A percentile compares a stretch with the other conserved stretches of the same genome.
Evolutionary conservation across 1,140 invertebrate genomes (phyloP).

Genomic region (Drosophila pruinosa): DNA sequence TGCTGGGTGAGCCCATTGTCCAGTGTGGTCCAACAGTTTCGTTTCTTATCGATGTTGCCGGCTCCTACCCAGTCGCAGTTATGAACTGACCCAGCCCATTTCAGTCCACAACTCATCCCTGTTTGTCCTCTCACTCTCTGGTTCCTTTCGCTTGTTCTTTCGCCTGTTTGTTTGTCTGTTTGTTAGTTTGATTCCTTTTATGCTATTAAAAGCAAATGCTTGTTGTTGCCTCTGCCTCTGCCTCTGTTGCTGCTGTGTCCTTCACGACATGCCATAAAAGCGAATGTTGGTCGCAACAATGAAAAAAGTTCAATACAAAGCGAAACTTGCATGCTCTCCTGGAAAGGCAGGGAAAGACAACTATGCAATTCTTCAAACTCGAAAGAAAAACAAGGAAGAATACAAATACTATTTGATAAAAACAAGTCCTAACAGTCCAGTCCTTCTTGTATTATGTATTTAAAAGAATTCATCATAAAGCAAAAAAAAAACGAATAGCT

Average conservation of each 20-base stretch:
- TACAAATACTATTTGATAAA: too few species aligned
- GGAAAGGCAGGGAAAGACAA: not conserved
- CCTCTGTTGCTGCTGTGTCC: constrained; percentile 38
- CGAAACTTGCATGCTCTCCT: constrained; percentile 20
- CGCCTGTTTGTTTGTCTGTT: constrained; percentile 27
- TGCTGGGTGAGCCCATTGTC: constrained; percentile 48
- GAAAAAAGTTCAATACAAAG: not conserved
- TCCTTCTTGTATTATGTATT: too few species aligned
- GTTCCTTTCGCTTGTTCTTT: not conserved
- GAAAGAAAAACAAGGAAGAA: not conserved
- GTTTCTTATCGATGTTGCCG: constrained; percentile 34
- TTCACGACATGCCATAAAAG: constrained; percentile 65
- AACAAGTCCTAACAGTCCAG: too few species aligned
- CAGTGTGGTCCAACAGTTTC: constrained; percentile 29
- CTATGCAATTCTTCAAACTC: not conserved
- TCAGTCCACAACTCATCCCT: constrained; percentile 37
- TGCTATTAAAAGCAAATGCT: constrained; percentile 52
- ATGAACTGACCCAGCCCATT: constrained; percentile 21
- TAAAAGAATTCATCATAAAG: too few species aligned
- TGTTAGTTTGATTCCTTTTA: constrained; percentile 17
- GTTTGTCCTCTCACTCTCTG: not conserved
- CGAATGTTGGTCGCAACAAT: constrained; percentile 23
- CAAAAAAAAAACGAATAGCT: not conserved
- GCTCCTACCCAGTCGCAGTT: constrained; percentile 17
- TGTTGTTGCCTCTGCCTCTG: constrained; percentile 12